Evolutionary conservation across 1,140 invertebrate species (phyloP).

Genomic region (Dendroctonus ponderosae): DNA sequence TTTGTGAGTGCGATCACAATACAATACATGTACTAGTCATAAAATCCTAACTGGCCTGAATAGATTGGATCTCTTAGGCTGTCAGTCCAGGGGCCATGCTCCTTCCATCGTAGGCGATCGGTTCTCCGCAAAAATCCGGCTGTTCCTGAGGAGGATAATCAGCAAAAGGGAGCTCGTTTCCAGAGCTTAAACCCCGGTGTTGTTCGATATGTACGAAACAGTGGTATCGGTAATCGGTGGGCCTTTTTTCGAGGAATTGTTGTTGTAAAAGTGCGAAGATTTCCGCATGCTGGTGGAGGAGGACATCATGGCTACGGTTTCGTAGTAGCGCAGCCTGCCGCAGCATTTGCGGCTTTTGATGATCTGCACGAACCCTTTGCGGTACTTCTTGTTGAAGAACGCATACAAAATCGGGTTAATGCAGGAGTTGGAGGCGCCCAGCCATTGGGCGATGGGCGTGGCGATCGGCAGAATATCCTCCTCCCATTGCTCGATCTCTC

Average conservation of each 20-base stretch:
- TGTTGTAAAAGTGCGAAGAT: constrained; percentile 74
- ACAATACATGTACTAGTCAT: constrained; percentile 11
- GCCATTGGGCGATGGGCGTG: constrained; percentile 92
- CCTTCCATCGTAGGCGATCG: not conserved
- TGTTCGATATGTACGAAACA: constrained; percentile 72
- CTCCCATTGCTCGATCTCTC: constrained; percentile 67
- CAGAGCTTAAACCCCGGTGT: constrained; percentile 56
- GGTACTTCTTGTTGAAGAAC: constrained; percentile 95
- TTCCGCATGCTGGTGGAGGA: constrained; percentile 78
- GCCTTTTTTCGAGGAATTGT: constrained; percentile 61
- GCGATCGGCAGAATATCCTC: constrained; percentile 77
- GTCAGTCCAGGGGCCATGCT: constrained; percentile 19
- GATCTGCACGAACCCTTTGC: constrained; percentile 88
- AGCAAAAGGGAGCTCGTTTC: constrained; percentile 36
- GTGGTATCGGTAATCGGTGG: constrained; percentile 65
- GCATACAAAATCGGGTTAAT: constrained; percentile 98
- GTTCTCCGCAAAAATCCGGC: not conserved
- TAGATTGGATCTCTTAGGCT: constrained; percentile 4
- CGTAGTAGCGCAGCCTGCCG: constrained; percentile 76
- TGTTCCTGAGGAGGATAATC: not conserved
- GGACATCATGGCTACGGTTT: constrained; percentile 78
- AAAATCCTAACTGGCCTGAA: constrained; percentile 3
- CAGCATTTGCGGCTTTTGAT: constrained; percentile 81
- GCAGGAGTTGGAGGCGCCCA: constrained; percentile 93
- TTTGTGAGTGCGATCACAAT: constrained; percentile 26